Percentiles rank a stretch among this genome's conserved stretches.
These are phyloP conservation scores for Spermophilus dauricus DNA, from an alignment of 2,113 vertebrate genomes.

Conservation along the genomic window DNA sequence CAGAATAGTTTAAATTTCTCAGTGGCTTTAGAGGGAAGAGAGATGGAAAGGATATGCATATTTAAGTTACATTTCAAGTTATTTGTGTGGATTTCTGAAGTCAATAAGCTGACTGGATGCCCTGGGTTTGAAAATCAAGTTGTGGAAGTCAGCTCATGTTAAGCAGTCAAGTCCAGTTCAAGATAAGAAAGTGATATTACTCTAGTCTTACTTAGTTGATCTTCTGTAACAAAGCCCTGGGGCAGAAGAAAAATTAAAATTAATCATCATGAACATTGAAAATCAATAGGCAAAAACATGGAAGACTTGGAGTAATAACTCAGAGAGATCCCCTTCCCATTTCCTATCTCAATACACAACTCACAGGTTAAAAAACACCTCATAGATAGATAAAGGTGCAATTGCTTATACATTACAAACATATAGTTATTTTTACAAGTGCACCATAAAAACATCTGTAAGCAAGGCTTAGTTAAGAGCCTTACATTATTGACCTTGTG, in stretches of 20 bases:
- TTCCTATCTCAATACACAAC: conserved; percentile 57
- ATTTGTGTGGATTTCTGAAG: conserved; percentile 47
- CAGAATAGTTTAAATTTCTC: not conserved
- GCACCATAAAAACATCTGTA: conserved; percentile 78
- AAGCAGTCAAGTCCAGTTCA: not conserved
- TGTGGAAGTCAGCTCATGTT: conserved; percentile 42
- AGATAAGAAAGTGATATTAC: conserved; percentile 32
- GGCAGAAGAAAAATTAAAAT: conserved; percentile 82
- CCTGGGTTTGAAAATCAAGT: conserved; percentile 1
- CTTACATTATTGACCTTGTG: conserved; percentile 67
- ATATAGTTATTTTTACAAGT: conserved; percentile 71
- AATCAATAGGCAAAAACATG: conserved; percentile 82
- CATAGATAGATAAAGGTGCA: conserved; percentile 51
- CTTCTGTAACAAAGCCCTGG: conserved; percentile 74
- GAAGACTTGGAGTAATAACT: conserved; percentile 78
- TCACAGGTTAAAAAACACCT: conserved; percentile 72
- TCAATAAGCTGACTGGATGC: conserved; percentile 15
- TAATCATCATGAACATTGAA: conserved; percentile 86
- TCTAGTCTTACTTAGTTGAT: conserved; percentile 73
- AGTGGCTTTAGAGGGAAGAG: not conserved
- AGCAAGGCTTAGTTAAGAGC: conserved; percentile 71
- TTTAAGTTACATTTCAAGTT: not conserved
- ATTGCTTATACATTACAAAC: conserved; percentile 79
- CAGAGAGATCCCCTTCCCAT: conserved; percentile 77
- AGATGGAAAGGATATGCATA: not conserved